Conservation (phyloP, 2,888 invertebrate genomes). For the Agrenia bidenticulata region DNA sequence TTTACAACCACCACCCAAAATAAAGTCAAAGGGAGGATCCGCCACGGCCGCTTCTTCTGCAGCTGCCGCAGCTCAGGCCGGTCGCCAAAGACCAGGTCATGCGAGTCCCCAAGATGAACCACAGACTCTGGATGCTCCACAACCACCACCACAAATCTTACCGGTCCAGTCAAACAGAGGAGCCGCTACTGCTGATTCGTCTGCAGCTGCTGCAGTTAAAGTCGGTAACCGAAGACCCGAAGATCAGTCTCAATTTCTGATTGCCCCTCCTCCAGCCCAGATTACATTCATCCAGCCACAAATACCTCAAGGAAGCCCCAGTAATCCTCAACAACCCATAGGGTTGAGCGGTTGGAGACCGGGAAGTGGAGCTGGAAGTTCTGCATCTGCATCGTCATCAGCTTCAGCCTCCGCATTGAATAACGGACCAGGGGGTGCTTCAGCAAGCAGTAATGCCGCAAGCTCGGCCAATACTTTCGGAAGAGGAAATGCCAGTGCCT, state of each 20-base stretch:
- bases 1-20: too few relatives aligned
- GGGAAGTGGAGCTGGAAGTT: neutral
- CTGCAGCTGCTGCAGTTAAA: neutral
- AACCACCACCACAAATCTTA: neutral
- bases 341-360: neutral
- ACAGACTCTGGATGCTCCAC: neutral
- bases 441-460: constrained; percentile 9
- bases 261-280: constrained; percentile 4
- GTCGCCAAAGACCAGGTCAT: too few relatives aligned
- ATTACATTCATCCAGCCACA: neutral
- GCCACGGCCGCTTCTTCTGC: too few relatives aligned
- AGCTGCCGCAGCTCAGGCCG: too few relatives aligned
- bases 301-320: neutral
- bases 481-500: constrained; percentile 14
- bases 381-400: constrained; percentile 19
- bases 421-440: constrained; percentile 2
- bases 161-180: neutral
- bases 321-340: too few relatives aligned
- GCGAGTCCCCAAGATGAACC: neutral
- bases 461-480: constrained; percentile 10
- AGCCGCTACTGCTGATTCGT: too few relatives aligned
- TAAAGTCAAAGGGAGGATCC: neutral
- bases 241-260: constrained; percentile 7
- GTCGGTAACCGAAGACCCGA: neutral
- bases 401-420: constrained; percentile 14